Evolutionary conservation across 2,888 invertebrate genomes (phyloP).

Genomic region (Acronicta aceris): DNA sequence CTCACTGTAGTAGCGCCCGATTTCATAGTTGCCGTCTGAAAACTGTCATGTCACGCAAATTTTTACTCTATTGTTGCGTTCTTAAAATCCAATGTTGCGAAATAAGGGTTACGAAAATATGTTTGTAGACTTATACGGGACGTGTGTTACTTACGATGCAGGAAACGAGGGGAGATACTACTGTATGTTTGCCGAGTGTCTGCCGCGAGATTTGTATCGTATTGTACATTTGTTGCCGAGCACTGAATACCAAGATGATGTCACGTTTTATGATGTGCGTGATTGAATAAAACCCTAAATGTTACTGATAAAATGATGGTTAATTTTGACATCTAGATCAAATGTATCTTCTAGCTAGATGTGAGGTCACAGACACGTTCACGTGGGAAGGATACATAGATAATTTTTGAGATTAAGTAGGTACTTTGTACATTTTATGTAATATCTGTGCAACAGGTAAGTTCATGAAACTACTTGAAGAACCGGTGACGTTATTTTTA

Average conservation of each 20-base stretch:
- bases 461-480: background rate
- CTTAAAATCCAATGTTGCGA: conserved; percentile 56
- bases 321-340: conserved; percentile 52
- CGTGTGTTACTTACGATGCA: conserved; percentile 81
- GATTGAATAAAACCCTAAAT: conserved; percentile 66
- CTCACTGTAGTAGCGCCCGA: conserved; percentile 69
- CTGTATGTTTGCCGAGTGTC: conserved; percentile 74
- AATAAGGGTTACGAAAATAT: conserved; percentile 56
- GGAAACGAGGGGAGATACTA: conserved; percentile 84
- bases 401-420: background rate
- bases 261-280: conserved; percentile 71
- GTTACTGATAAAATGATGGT: conserved; percentile 49
- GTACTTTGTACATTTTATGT: background rate
- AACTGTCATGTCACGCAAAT: conserved; percentile 60
- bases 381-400: conserved; percentile 16
- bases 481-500: no score
- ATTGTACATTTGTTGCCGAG: conserved; percentile 72
- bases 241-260: conserved; percentile 68
- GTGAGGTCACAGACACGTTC: background rate
- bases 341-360: background rate
- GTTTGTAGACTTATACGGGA: conserved; percentile 73
- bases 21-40: conserved; percentile 52
- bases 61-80: conserved; percentile 67
- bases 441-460: background rate
- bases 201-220: conserved; percentile 80